Base-by-base conservation (phyloP, 2,888 invertebrate species). In the Drosophila meridionalis region DNA sequence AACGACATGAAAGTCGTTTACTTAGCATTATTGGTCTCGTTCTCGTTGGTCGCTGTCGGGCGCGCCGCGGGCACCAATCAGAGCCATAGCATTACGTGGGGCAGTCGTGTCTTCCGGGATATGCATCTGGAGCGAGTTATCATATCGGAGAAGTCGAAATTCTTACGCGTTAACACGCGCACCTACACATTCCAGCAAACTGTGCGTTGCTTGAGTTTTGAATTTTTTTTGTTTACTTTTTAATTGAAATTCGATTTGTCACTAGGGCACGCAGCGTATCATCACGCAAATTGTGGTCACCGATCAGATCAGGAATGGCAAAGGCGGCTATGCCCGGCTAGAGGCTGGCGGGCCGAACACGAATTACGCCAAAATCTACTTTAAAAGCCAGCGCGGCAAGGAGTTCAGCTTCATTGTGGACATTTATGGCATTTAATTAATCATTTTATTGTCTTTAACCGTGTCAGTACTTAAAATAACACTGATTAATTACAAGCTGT, bases 381-480 rank as follows among this genome's bases (percentile, higher is more conserved):
- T 94, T 81, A 94, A 93, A 77, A 94, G 94, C 30, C 92, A 93
- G 72, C 90, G 93, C 20, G 89, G 92, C 40, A 92, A 93, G 38
- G 92, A 93, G 7, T 92, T 94, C 80, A 93, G 93, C 75, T 94
- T 94, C 73, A 59, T 92, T 20, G 89, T 94, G 12, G 92, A 93
- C 56, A 73, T 94, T 43, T 94, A 93, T 82, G 93, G 85, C 43
- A 73, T 80, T 74, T 84, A 76, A 82, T 53, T 38, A 20, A 64
- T 58, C 26, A 28, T 28, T 50, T 11, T 30, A 50, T n/a, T 68
- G 26, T 28, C 8, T 2, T 55, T 26, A 20, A 42, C 28, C 32
- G 14, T 9, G 56, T 28, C 59, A 40, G 55, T 36, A 34, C 38
- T 55, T 48, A 11, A 14, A 58, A 48, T 36, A 59, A 28, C 40